phyloP scores from a whole-genome alignment of 2,888 invertebrate genomes.

The Gerosis bhagava region DNA sequence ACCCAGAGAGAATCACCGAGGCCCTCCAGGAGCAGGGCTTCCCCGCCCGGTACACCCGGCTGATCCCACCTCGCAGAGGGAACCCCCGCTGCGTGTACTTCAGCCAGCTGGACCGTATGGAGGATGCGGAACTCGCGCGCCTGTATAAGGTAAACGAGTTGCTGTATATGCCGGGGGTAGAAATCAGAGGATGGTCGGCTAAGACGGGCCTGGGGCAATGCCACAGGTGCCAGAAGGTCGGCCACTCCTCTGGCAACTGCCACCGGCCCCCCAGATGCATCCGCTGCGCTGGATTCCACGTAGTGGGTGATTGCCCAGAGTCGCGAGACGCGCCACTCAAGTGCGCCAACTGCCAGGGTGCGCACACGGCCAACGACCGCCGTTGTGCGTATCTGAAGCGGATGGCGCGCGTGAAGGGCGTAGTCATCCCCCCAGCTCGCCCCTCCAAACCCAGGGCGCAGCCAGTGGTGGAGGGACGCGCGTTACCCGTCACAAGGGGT shows the following conservation, averaged over 20 bases:
- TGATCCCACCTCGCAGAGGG: neutral
- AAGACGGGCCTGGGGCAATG: neutral
- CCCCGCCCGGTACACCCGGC: neutral
- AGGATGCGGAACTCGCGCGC: neutral
- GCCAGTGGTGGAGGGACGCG: no score
- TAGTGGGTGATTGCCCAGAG: no score
- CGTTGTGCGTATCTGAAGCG: no score
- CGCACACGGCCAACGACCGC: neutral
- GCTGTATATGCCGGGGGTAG: neutral
- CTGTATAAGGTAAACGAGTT: neutral
- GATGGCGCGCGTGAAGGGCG: no score
- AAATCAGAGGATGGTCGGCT: neutral
- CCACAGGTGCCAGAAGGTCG: neutral
- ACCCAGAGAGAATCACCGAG: no score
- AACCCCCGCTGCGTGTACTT: neutral
- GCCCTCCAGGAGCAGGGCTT: neutral
- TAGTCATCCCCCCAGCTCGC: no score
- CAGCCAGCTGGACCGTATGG: slow-evolving; percentile 1
- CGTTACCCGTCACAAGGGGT: no score
- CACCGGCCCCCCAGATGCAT: neutral
- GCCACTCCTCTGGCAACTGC: neutral
- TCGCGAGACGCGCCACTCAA: no score
- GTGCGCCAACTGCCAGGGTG: no score
- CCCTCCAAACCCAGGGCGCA: no score
- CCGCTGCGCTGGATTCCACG: neutral